Evolutionary conservation across 2,113 vertebrate species (phyloP).

Genomic region (Mustela nigripes): DNA sequence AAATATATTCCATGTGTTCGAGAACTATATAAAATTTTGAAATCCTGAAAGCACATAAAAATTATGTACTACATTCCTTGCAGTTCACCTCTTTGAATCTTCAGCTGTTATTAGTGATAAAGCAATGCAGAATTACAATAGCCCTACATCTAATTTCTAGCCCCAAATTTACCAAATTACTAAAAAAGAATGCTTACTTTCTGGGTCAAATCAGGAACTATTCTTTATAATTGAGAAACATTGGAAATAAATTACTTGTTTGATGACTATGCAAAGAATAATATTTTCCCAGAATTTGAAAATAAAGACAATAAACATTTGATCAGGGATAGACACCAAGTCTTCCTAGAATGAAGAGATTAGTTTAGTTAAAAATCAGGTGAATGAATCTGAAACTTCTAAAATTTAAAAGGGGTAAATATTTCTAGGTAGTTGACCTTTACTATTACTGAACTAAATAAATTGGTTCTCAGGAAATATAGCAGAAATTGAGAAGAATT

Average conservation of each 20-base stretch:
- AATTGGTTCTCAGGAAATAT: conserved; percentile 69
- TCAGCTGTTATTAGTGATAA: neutral
- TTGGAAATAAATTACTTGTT: neutral
- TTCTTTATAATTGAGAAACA: neutral
- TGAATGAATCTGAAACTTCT: conserved; percentile 13
- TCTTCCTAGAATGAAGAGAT: neutral
- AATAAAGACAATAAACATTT: neutral
- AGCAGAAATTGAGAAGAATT: conserved; percentile 63
- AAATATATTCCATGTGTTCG: neutral
- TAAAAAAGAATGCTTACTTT: neutral
- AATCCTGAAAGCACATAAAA: neutral
- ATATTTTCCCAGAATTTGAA: neutral
- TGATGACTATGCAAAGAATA: neutral
- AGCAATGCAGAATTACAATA: neutral
- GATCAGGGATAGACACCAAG: neutral
- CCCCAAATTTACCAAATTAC: neutral
- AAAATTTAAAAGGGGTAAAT: conserved; percentile 59
- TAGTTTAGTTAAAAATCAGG: neutral
- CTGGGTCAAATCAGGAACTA: neutral
- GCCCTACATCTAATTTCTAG: neutral
- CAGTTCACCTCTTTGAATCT: neutral
- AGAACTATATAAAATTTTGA: neutral
- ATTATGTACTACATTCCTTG: neutral
- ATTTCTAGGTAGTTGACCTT: conserved; percentile 71
- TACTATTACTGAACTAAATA: conserved; percentile 73